phyloP scores from a whole-genome alignment of 2,113 vertebrate species.

The Miniopterus natalensis region DNA sequence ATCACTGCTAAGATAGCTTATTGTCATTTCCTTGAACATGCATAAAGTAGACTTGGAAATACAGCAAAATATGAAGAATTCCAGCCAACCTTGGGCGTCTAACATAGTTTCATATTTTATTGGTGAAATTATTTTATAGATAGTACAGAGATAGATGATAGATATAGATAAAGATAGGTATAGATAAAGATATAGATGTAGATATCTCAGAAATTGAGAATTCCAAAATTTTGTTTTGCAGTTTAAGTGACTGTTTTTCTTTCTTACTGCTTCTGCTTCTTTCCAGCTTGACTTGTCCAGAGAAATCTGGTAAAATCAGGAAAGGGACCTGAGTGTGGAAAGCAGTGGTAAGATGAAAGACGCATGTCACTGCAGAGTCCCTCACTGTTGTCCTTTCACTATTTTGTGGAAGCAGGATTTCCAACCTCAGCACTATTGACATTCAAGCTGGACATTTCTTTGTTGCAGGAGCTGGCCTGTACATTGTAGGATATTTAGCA shows the following conservation, averaged over 20 bases:
- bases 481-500: not conserved
- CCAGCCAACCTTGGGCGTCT: not conserved
- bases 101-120: not conserved
- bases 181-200: not conserved
- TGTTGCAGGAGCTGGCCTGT: not conserved
- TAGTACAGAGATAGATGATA: not conserved
- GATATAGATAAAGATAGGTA: not conserved
- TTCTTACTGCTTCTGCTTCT: not conserved
- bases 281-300: not conserved
- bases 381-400: not conserved
- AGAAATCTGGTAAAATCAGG: not conserved
- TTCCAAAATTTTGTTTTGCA: not conserved
- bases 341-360: not conserved
- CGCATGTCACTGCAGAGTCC: not conserved
- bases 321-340: not conserved
- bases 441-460: not conserved
- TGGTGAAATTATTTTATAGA: not conserved
- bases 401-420: not conserved
- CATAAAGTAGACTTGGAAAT: not conserved
- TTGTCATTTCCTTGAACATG: not conserved
- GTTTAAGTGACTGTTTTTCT: not conserved
- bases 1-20: slow-evolving; percentile 2
- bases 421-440: not conserved
- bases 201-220: not conserved
- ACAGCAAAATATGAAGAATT: slow-evolving; percentile 5